A percentile compares a stretch with the other conserved stretches of the same genome.
Evolutionary conservation across 2,113 vertebrate species (phyloP).

Genomic region (Recurvirostra avosetta): DNA sequence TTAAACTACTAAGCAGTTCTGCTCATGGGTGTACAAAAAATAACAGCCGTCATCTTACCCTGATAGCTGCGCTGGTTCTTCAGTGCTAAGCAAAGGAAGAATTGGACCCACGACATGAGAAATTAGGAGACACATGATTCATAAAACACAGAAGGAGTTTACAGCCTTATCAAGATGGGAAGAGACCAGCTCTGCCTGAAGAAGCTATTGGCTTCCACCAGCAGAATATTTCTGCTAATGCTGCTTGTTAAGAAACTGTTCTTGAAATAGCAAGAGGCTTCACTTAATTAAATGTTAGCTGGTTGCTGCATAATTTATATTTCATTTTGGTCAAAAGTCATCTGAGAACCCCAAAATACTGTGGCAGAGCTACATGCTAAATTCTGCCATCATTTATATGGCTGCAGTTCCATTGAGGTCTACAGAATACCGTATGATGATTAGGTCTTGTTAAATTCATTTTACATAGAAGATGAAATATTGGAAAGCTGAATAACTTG

Average conservation of each 20-base stretch:
- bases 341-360: background rate
- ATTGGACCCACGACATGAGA: background rate
- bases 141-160: background rate
- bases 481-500: conserved; percentile 12
- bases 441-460: conserved; percentile 13
- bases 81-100: background rate
- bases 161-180: background rate
- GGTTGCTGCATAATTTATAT: conserved; percentile 8
- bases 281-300: conserved; percentile 30
- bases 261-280: conserved; percentile 6
- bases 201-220: background rate
- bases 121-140: background rate
- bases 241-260: background rate
- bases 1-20: conserved; percentile 22
- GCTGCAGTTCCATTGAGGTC: background rate
- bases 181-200: background rate
- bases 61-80: background rate
- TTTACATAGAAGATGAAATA: background rate
- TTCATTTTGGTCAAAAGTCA: conserved; percentile 46
- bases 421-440: background rate
- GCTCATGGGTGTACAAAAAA: background rate
- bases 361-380: background rate
- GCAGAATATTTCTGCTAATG: background rate
- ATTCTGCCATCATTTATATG: background rate
- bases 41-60: background rate